A percentile compares a stretch with the other conserved stretches of the same genome.
phyloP scores from a whole-genome alignment of 1,140 invertebrate species.

The Temnothorax nylanderi region DNA sequence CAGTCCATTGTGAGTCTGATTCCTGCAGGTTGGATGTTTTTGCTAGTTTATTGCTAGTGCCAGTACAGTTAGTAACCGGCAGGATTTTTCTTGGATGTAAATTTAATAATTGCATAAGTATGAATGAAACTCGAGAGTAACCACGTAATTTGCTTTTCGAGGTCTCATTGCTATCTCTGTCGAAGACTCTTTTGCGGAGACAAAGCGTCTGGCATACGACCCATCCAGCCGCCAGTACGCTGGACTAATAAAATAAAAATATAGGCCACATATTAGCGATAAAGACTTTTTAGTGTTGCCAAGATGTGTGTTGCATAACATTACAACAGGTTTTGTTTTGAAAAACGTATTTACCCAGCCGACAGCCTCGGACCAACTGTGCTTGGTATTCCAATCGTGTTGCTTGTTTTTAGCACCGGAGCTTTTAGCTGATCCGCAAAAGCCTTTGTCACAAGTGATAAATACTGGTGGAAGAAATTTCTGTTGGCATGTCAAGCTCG shows the following conservation, averaged over 20 bases:
- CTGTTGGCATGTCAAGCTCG: slow-evolving; percentile 62
- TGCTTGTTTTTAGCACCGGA: slow-evolving; percentile 70
- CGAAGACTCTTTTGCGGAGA: slow-evolving; percentile 67
- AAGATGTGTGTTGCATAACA: not conserved
- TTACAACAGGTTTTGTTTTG: not conserved
- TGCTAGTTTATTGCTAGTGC: slow-evolving; percentile 54
- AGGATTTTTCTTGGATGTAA: slow-evolving; percentile 71
- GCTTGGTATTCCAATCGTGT: slow-evolving; percentile 74
- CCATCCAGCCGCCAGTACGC: slow-evolving; percentile 76
- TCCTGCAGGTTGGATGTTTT: slow-evolving; percentile 32
- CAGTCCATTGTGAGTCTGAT: slow-evolving; percentile 28
- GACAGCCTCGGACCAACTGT: slow-evolving; percentile 78
- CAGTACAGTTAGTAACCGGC: slow-evolving; percentile 70
- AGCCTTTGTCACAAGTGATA: slow-evolving; percentile 63
- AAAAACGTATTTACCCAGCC: slow-evolving; percentile 77
- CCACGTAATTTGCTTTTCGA: slow-evolving; percentile 60
- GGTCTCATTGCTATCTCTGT: slow-evolving; percentile 46
- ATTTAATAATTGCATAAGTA: slow-evolving; percentile 67
- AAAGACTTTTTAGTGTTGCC: not conserved
- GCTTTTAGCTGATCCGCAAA: slow-evolving; percentile 66
- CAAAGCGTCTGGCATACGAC: slow-evolving; percentile 74
- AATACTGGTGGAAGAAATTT: slow-evolving; percentile 67
- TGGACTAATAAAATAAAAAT: slow-evolving; percentile 77
- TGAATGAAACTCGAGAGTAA: slow-evolving; percentile 45
- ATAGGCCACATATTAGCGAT: slow-evolving; percentile 6